Evolutionary conservation across 2,888 invertebrate species (phyloP).

Genomic region (Salticus scenicus): DNA sequence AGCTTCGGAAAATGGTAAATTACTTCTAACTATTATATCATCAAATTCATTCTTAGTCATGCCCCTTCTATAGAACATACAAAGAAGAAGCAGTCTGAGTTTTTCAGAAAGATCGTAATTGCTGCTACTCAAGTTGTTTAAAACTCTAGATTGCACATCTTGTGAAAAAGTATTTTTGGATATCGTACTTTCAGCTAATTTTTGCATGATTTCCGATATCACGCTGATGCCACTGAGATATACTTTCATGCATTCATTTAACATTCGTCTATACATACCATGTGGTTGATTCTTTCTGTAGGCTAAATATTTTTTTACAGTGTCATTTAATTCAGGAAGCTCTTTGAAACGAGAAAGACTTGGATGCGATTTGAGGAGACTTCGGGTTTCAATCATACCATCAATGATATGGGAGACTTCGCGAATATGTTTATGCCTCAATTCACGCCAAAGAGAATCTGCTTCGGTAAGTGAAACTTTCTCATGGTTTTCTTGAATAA

Average conservation of each 20-base stretch:
- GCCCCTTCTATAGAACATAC: conserved; percentile 46
- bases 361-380: not conserved
- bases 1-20: conserved; percentile 14
- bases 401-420: conserved; percentile 34
- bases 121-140: conserved; percentile 8
- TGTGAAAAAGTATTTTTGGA: not conserved
- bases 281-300: conserved; percentile 24
- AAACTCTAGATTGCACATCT: not conserved
- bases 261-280: conserved; percentile 37
- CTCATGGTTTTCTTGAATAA: not conserved
- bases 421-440: conserved; percentile 59
- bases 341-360: not conserved
- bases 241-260: conserved; percentile 37
- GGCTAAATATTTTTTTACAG: conserved; percentile 31
- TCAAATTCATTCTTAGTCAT: conserved; percentile 39
- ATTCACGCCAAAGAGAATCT: conserved; percentile 31
- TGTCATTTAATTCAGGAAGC: conserved; percentile 34
- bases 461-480: conserved; percentile 41
- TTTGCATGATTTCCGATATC: conserved; percentile 28
- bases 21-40: conserved; percentile 23
- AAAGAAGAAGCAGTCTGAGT: conserved; percentile 38
- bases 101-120: conserved; percentile 16
- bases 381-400: conserved; percentile 26
- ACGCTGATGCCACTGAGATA: conserved; percentile 42
- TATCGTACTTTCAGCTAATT: conserved; percentile 1